Base-by-base conservation (phyloP, 2,113 vertebrate genomes). In the Crotalus horridus region DNA sequence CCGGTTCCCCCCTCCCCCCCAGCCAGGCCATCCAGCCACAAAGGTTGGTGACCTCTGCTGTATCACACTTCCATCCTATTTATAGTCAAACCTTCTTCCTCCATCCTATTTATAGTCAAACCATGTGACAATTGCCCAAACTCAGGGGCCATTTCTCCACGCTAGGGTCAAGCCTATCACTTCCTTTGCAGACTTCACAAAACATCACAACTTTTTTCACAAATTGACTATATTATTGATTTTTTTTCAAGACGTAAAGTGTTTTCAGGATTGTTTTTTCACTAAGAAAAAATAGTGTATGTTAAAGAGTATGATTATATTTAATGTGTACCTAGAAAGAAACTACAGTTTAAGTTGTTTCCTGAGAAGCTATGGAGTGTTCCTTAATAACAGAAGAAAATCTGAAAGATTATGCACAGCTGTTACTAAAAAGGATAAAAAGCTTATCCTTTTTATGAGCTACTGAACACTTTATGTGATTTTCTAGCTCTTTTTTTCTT, bases 401-500 rank as follows among this genome's bases (percentile, higher is more conserved):
- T 94, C 93, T 92, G 94, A 97, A 94, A 96, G 91, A 96, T 95
- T 93, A 94, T 95, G 92, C 94, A 95, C 96, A 97, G 96, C 96
- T 97, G 96, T 96, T 95, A 93, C 93, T 87, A 94, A 94, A n/a
- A n/a, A n/a, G n/a, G n/a, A n/a, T n/a, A n/a, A n/a, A n/a, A n/a
- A 96, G 95, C 92, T 88, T 90, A 90, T 53, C 93, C 93, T 96
- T 95, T 94, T 95, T 96, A 95, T 94, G 94, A 96, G 93, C 93
- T 92, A 95, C 89, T 85, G 91, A 8, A 0, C 90, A 94, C 90
- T 86, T 91, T 93, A 94, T 92, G 53, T 23, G 64, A 85, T 43
- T 92, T 94, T 95, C 93, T 93, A 89, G 90, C 93, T 85, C 93
- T 92, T 48, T 89, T 89, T 94, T 94, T 96, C 94, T 96, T 96